Base-by-base conservation (phyloP, 2,113 vertebrate species). In the Struthidea cinerea region DNA sequence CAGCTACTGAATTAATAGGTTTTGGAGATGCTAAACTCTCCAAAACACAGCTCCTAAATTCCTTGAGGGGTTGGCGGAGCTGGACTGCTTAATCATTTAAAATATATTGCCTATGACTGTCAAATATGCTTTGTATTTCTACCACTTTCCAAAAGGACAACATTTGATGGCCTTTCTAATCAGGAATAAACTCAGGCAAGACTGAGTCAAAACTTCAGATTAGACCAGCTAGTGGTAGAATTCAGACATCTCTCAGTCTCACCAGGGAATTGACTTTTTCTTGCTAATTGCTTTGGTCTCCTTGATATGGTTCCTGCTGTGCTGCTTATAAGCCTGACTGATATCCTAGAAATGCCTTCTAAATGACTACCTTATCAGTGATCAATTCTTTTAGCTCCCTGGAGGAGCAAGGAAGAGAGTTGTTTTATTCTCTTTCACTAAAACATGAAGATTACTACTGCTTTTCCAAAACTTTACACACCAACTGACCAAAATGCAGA, bases 261-360 rank as follows among this genome's bases (percentile, higher is more conserved):
- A 59, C 55, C 24, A 92, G 87, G 94, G 96, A 96, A 91, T 8
- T 89, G 63, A 80, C 95, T 96, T 92, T 93, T 93, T 53, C 70
- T 93, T 94, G 89, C 63, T 96, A 97, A 97, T 96, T 96, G 89
- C 91, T 95, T 96, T 96, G 95, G 94, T 96, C 89, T 96, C 91
- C 94, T 95, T 95, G 81, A 95, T 96, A 89, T 56, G 61, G 30
- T 73, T 96, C 92, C 87, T 94, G 84, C 93, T 95, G 96, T 47
- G 92, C 87, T 83, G 91, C 92, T 94, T 96, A 92, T 95, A 96
- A 95, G 96, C 49, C 84, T 94, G 79, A 97, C 90, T 96, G 96
- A 96, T 96, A 97, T 92, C 91, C 84, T 94, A 95, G 94, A 96
- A 94, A 95, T 96, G 94, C 91, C 96, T 97, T 96, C 96, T 96